A percentile compares a stretch with the other conserved stretches of the same genome.
Conservation (phyloP, 2,797 vertebrate genomes). For the Diceros bicornis region DNA sequence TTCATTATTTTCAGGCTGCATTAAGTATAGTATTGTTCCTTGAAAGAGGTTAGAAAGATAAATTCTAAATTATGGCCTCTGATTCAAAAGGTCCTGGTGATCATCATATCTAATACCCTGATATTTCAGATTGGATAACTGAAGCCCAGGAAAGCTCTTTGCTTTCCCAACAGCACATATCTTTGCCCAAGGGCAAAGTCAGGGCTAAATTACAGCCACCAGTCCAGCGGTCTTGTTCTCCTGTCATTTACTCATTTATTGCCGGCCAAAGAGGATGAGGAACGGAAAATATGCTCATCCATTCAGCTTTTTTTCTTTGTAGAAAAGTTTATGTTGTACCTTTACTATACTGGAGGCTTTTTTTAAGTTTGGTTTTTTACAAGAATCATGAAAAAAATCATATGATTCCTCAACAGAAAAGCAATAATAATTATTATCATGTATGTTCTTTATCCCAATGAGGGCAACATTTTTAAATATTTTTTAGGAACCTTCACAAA, state of each 20-base stretch:
- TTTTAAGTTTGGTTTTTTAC: slow-evolving; percentile 45
- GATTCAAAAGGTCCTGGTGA: neutral
- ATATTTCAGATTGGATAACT: neutral
- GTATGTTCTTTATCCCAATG: neutral
- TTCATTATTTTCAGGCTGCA: neutral
- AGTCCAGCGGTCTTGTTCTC: neutral
- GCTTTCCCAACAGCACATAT: neutral
- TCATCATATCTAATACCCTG: neutral
- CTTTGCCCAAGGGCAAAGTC: neutral
- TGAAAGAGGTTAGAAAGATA: slow-evolving; percentile 23
- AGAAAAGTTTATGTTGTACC: neutral
- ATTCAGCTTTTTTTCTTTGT: neutral
- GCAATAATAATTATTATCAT: neutral
- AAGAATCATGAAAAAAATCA: neutral
- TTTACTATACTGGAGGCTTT: neutral
- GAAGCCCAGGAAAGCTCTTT: neutral
- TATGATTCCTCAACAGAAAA: slow-evolving; percentile 13
- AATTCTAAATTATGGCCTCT: neutral
- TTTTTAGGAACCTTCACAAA: neutral
- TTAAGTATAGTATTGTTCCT: neutral
- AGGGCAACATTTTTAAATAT: neutral
- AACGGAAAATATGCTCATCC: neutral
- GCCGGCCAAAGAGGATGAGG: neutral
- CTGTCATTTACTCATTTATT: neutral
- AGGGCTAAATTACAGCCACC: no score